These are phyloP conservation scores for Agapornis roseicollis DNA, from an alignment of 2,113 vertebrate species.

Conservation along the genomic window DNA sequence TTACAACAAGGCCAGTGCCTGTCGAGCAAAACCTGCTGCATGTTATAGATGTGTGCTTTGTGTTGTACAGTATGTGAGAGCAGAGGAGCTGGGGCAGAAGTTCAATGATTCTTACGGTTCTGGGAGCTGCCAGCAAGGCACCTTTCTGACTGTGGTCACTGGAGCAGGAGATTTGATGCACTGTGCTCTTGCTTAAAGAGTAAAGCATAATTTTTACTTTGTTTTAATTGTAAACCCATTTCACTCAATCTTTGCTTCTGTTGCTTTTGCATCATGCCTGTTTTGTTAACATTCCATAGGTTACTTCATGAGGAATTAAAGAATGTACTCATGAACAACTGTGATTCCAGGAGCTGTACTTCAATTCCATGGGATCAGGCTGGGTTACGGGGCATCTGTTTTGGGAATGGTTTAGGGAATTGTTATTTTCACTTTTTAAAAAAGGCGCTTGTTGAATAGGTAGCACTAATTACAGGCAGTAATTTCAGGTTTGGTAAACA, in stretches of 20 bases:
- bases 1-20: slow-evolving; percentile 18
- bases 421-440: background rate
- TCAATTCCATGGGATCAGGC: background rate
- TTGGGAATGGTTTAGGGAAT: background rate
- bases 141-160: background rate
- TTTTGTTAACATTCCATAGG: background rate
- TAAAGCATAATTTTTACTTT: background rate
- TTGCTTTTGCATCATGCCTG: background rate
- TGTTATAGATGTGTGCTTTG: background rate
- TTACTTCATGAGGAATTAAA: background rate
- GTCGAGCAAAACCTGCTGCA: slow-evolving; percentile 28
- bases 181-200: background rate
- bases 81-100: background rate
- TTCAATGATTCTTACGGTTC: rapidly evolving
- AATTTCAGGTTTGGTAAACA: background rate
- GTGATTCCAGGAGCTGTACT: background rate
- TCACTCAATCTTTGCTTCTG: background rate
- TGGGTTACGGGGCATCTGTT: background rate
- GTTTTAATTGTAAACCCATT: background rate
- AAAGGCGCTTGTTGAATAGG: background rate
- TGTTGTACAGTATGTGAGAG: background rate
- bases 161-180: background rate
- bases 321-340: background rate
- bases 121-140: background rate
- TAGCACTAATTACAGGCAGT: background rate